Evolutionary conservation across 2,113 vertebrate species (phyloP), one percentile per base, ranked within the genome.

Genomic region (Erinaceus europaeus): DNA sequence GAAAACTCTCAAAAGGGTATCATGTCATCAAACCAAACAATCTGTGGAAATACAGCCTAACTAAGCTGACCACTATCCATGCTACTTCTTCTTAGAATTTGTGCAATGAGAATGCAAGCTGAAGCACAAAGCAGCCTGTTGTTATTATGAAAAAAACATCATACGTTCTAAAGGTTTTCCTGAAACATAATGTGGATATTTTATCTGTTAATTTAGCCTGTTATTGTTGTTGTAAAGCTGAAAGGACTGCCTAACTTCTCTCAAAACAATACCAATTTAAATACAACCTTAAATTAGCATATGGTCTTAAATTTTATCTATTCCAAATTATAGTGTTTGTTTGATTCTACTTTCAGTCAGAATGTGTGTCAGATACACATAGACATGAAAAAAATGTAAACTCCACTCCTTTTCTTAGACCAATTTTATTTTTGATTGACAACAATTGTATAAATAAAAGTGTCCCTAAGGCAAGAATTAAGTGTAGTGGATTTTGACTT

Each of bases 71-170:
- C 5, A 23, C 23, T 34, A 4, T 65, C 83, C 20, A 62, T 46
- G 8, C 55, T 48, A 12, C 25, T 71, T 87, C 9, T 59, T 3
- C 1, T 72, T 73, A n/a, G 20, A 61, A 38, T 3, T 53, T 36
- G 6, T 2, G 36, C 1, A 14, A n/a, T 9, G 9, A 17, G 34
- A 36, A 79, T 69, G 15, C 14, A 50, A 42, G 59, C n/a, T n/a
- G n/a, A 4, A 53, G 29, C 6, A 11, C 18, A 9, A 36, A 3
- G 1, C 5, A 27, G 0, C n/a, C n/a, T n/a, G n/a, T n/a, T n/a
- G n/a, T 11, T 55, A 13, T 32, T 57, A 20, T 23, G 8, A 46
- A 57, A 82, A 76, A 79, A 78, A 2, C 13, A 27, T 18, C 7
- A 6, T 15, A 3, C 2, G 0, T 61, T 53, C 32, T 61, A 59